These are phyloP conservation scores for Carapus acus DNA, from an alignment of 2,797 vertebrate species.

Conservation along the genomic window DNA sequence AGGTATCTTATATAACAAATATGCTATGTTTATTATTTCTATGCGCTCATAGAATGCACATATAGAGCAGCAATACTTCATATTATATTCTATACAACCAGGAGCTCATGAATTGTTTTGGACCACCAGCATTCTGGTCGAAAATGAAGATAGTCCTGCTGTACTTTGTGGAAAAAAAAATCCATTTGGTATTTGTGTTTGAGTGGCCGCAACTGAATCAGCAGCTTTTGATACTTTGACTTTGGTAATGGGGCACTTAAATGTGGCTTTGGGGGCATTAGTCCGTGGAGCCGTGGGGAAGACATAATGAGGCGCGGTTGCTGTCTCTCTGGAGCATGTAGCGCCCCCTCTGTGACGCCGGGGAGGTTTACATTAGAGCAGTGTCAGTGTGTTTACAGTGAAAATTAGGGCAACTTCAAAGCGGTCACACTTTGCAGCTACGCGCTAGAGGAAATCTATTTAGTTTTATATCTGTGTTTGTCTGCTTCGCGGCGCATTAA, in stretches of 20 bases:
- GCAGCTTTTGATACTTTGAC: slow-evolving; percentile 50
- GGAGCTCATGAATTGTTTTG: slow-evolving; percentile 34
- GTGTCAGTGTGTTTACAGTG: slow-evolving; percentile 43
- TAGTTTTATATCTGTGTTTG: slow-evolving; percentile 22
- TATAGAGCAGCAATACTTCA: slow-evolving; percentile 71
- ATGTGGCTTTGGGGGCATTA: slow-evolving; percentile 46
- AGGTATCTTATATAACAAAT: slow-evolving; percentile 63
- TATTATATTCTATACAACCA: slow-evolving; percentile 34
- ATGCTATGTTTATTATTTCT: slow-evolving; percentile 67
- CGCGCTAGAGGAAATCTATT: slow-evolving; percentile 12
- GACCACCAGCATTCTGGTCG: slow-evolving; percentile 24
- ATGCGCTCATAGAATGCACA: slow-evolving; percentile 69
- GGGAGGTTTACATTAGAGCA: slow-evolving; percentile 22
- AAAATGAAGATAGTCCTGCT: slow-evolving; percentile 24
- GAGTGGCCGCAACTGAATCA: slow-evolving; percentile 43
- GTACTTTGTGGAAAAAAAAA: slow-evolving; percentile 23
- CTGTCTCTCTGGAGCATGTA: slow-evolving; percentile 48
- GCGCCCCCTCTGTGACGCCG: slow-evolving; percentile 37
- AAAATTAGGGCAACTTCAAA: slow-evolving; percentile 10
- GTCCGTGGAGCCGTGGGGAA: slow-evolving; percentile 55
- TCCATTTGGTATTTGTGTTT: slow-evolving; percentile 40
- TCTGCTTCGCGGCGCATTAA: slow-evolving; percentile 37
- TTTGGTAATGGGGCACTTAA: slow-evolving; percentile 43
- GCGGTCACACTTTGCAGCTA: slow-evolving; percentile 15
- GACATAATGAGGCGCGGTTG: slow-evolving; percentile 43